Percentiles rank a stretch among this genome's conserved stretches.
These are phyloP conservation scores for Sebastes oblongus DNA, from an alignment of 2,797 vertebrate species.

Conservation along the genomic window DNA sequence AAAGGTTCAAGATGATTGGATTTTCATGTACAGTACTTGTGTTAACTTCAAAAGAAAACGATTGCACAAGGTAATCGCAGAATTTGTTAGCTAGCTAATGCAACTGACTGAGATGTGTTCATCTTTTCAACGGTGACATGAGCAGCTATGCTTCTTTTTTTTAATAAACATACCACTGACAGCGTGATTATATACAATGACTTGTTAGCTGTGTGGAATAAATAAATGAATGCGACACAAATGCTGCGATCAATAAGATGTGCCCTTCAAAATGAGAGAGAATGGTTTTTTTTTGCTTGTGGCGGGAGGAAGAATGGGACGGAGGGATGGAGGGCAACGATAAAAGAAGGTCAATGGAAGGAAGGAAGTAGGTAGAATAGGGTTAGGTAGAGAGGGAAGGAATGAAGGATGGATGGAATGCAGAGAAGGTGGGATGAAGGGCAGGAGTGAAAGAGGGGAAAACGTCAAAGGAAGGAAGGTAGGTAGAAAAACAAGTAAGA, in stretches of 20 bases:
- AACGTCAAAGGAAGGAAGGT: neutral
- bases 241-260: slow-evolving; percentile 47
- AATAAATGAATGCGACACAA: slow-evolving; percentile 31
- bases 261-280: slow-evolving; percentile 64
- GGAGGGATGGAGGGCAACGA: slow-evolving; percentile 18
- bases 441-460: slow-evolving; percentile 1
- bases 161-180: slow-evolving; percentile 36
- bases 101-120: slow-evolving; percentile 43
- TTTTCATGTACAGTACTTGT: slow-evolving; percentile 60
- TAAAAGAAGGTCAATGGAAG: slow-evolving; percentile 28
- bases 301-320: slow-evolving; percentile 39
- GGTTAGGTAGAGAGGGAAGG: slow-evolving; percentile 16
- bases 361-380: slow-evolving; percentile 13
- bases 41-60: slow-evolving; percentile 32
- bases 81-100: slow-evolving; percentile 42
- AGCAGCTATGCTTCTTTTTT: slow-evolving; percentile 39
- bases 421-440: slow-evolving; percentile 1
- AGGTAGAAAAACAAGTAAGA: neutral
- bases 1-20: slow-evolving; percentile 37
- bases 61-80: slow-evolving; percentile 46
- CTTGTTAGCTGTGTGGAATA: slow-evolving; percentile 32
- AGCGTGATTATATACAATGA: slow-evolving; percentile 36
- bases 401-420: slow-evolving; percentile 19
- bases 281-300: slow-evolving; percentile 69
- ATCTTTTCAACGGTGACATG: slow-evolving; percentile 43